Conservation (phyloP, 2,888 invertebrate genomes). For the Agrotis clavis region DNA sequence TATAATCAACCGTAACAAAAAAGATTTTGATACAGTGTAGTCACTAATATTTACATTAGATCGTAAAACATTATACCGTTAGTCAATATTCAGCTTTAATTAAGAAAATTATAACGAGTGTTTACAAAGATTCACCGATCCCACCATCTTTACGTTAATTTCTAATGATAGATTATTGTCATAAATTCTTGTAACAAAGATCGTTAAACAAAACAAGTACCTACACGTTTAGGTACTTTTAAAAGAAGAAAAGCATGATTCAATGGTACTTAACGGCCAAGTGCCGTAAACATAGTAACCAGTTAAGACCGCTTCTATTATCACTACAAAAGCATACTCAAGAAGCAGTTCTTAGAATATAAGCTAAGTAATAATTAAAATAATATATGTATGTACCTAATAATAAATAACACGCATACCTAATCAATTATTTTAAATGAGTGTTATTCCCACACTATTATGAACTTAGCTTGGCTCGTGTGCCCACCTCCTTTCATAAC, state of each 20-base stretch:
- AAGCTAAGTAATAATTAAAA: neutral
- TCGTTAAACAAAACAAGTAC: neutral
- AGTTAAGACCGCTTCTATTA: slow-evolving; percentile 6
- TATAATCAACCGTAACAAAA: too few species aligned
- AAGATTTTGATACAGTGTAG: too few species aligned
- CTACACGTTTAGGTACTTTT: neutral
- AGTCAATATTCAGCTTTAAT: too few species aligned
- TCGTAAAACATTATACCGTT: too few species aligned
- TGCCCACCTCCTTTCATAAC: too few species aligned
- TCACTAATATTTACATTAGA: too few species aligned
- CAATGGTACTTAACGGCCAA: neutral
- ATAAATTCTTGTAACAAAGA: neutral
- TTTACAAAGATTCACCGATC: too few species aligned
- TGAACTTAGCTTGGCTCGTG: too few species aligned
- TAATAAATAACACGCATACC: neutral
- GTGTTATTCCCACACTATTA: neutral
- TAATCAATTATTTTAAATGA: neutral
- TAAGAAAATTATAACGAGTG: too few species aligned
- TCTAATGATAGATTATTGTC: neutral
- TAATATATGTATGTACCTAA: neutral
- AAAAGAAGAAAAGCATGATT: neutral
- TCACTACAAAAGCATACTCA: neutral
- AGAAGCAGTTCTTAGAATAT: neutral
- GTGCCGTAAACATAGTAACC: neutral
- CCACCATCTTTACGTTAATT: too few species aligned